Percentiles rank a stretch among this genome's conserved stretches.
These are phyloP conservation scores for Bombus cullumanus DNA, from an alignment of 1,140 invertebrate genomes.

Conservation along the genomic window DNA sequence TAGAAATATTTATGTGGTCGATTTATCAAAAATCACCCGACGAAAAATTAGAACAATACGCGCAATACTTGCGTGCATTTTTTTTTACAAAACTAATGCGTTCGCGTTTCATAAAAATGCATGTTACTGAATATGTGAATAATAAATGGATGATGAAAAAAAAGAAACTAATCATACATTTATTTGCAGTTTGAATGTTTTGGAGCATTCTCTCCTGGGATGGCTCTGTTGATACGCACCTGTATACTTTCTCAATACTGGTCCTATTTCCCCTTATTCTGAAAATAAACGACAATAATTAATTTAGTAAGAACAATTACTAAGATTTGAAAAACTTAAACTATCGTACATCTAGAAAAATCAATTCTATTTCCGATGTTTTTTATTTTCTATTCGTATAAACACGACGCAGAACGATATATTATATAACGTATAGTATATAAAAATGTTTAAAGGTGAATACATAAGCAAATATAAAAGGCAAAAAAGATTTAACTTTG, in stretches of 20 bases:
- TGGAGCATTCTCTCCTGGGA: constrained; percentile 57
- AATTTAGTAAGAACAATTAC: constrained; percentile 33
- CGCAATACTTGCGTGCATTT: background rate
- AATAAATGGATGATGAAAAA: constrained; percentile 36
- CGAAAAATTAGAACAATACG: background rate
- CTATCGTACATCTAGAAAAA: background rate
- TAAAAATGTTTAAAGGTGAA: background rate
- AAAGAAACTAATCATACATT: constrained; percentile 59
- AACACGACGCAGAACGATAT: background rate
- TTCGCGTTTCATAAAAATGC: background rate
- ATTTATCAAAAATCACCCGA: background rate
- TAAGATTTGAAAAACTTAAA: background rate
- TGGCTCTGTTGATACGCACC: constrained; percentile 61
- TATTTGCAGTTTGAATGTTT: constrained; percentile 35
- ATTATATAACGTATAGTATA: background rate
- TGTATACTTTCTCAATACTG: constrained; percentile 47
- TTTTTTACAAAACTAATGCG: background rate
- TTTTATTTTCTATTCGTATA: background rate
- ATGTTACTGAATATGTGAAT: background rate
- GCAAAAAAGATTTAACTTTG: background rate
- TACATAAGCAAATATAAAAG: background rate
- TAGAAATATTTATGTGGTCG: background rate
- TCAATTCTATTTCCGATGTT: background rate
- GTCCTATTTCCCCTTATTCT: constrained; percentile 45
- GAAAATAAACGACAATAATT: constrained; percentile 56